Evolutionary conservation across 1,140 invertebrate species (phyloP), one percentile per base, ranked within the genome.

Genomic region (Leguminivora glycinivorella): DNA sequence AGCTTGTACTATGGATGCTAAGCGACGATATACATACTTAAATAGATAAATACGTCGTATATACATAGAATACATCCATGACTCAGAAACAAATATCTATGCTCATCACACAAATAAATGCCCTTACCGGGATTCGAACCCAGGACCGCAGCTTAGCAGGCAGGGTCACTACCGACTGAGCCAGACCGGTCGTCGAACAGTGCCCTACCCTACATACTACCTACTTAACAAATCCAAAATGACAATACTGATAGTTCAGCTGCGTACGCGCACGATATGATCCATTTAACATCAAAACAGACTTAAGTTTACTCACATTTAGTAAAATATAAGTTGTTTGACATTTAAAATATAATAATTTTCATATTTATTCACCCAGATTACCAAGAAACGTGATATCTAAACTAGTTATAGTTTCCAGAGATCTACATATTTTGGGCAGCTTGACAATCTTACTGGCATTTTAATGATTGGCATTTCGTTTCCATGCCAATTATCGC

Each of bases 401-500:
- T 52, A 52, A 52, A 52, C 19, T 22, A 7, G 47, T 52, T 22
- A 9, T 52, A 22, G 19, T 6, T 10, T 6, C 0, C 47, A 6
- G 56, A 26, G 56, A 26, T 26, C 56, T 26, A 25, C 10, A 1
- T 0, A 58, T 26, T 26, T 25, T 58, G 56, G 56, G 3, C 56
- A 6, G 7, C 56, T 24, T 58, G 56, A 58, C 56, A 58, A 26
- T 58, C 56, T 29, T 22, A 10, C 56, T 26, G 56, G 56, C 25
- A 58, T 58, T 58, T 58, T 58, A 58, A 58, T 58, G 56, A 58
- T 58, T 58, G 56, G 56, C 56, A 58, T 26, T 58, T 29, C 26
- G 56, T 58, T 58, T 58, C 24, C 56, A 17, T 25, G 67, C 12
- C 70, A 76, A 76, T 76, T 76, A 76, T 71, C 68, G 67, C 69